These are phyloP conservation scores for Cloeon dipterum DNA, from an alignment of 2,888 invertebrate genomes.

Conservation along the genomic window DNA sequence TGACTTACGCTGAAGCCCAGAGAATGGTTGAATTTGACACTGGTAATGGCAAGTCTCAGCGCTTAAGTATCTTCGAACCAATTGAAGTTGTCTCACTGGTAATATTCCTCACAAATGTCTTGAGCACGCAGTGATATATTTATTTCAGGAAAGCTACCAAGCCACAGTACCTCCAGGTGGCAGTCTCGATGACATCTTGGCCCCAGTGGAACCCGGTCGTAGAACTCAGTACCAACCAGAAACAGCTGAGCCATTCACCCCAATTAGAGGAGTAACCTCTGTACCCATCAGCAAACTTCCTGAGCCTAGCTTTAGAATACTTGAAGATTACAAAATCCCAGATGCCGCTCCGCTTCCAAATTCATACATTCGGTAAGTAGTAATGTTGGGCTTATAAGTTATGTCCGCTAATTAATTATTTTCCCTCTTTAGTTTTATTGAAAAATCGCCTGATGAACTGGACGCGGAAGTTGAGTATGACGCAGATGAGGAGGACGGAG, in stretches of 20 bases:
- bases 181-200: background rate
- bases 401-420: background rate
- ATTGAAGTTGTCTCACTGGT: slow-evolving; percentile 12
- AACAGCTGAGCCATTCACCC: slow-evolving; percentile 1
- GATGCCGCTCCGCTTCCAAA: slow-evolving; percentile 68
- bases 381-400: background rate
- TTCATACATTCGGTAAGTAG: slow-evolving; percentile 43
- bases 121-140: background rate
- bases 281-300: slow-evolving; percentile 27
- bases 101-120: background rate
- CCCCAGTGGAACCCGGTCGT: background rate
- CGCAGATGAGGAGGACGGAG: slow-evolving; percentile 92
- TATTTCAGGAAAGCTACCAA: slow-evolving; percentile 8
- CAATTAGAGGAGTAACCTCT: background rate
- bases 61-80: slow-evolving; percentile 25
- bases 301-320: slow-evolving; percentile 41
- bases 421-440: slow-evolving; percentile 45
- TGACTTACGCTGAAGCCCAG: slow-evolving; percentile 66
- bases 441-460: slow-evolving; percentile 79
- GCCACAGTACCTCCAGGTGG: slow-evolving; percentile 8
- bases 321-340: slow-evolving; percentile 55
- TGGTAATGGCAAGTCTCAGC: slow-evolving; percentile 45
- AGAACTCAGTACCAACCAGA: background rate
- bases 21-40: slow-evolving; percentile 69
- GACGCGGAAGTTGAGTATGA: slow-evolving; percentile 91